Base-by-base conservation (phyloP, 2,113 vertebrate genomes). In the Rissa tridactyla region DNA sequence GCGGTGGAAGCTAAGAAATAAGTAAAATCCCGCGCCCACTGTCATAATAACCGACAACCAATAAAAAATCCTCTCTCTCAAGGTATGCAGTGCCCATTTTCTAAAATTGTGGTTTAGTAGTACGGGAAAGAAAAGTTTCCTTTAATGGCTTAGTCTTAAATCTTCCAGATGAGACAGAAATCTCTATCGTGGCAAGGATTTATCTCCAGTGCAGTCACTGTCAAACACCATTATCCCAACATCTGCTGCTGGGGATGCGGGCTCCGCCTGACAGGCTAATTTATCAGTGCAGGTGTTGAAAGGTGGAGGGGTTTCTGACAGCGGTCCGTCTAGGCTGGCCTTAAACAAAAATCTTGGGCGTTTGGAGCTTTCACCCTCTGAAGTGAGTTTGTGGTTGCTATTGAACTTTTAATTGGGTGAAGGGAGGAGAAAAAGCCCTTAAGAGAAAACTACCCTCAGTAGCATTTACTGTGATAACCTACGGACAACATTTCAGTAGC, bases 1-100 rank as follows among this genome's bases (percentile, higher is more conserved):
- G 97, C 78, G 47, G 30, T 71, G 10, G 68, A 95, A 60, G 78
- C 96, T 58, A 94, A 97, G 75, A 85, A 94, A 97, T 92, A 34
- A 83, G 52, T n/a, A 25, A 93, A 55, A 29, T 5, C 20, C 11
- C 5, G 3, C 36, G 0, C 11, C 5, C 6, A 0, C 4, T 2
- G 13, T 12, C 21, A 2, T 3, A 3, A 7, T 3, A 7, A 22
- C 18, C 16, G 13, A 23, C 27, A 30, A 15, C 18, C 19, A 13
- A 15, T 9, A n/a, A 46, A 61, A 51, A 55, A 23, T 6, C 7
- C 18, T 2, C 11, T 60, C 21, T 64, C 73, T 51, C 38, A 25
- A 70, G 20, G 15, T 8, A 15, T 1, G 5, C 5, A 3, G 10
- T 11, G 18, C 30, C 49, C 7, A 1, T 73, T 80, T 73, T 64